Base-by-base conservation (phyloP, 2,888 invertebrate genomes). In the Drosophila prolongata region DNA sequence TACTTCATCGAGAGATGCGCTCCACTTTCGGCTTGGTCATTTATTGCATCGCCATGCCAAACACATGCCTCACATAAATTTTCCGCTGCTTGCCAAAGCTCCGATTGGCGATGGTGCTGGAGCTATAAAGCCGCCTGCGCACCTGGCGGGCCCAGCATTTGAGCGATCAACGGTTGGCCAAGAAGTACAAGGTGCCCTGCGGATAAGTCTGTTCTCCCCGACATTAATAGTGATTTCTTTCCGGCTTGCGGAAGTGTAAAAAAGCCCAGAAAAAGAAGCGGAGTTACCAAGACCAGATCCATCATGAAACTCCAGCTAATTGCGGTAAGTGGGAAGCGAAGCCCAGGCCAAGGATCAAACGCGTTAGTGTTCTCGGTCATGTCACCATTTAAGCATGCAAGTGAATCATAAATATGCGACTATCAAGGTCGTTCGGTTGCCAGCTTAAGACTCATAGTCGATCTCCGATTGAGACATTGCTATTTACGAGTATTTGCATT, bases 1-100 rank as follows among this genome's bases (percentile, higher is more conserved):
- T 81, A 79, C 58, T 85, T 82, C 80, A 77, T 85, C 80, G 73
- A 53, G 65, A 80, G 87, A 87, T 84, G 87, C 76, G 80, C 87
- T 80, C 80, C 78, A 81, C 77, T 84, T 64, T 47, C 58, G 69
- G 46, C 58, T 54, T 49, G 40, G 61, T 9, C 67, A 56, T 77
- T 76, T 60, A 59, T 64, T 64, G 27, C 70, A 70, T 61, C 50
- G 49, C 49, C 67, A 78, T 76, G 79, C 77, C 47, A 71, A 68
- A 67, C 75, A 78, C 84, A 85, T 67, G 67, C 69, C 77, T 53
- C 82, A 87, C 87, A 85, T 85, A 85, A 83, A 87, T 83, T 76
- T 78, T 30, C 56, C 56, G 27, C 49, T 37, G 11, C 47, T 35
- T 40, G 34, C 38, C 35, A 66, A 72, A 72, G 73, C 73, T 72